Conservation (phyloP, 2,797 vertebrate genomes). For the Coccyzus lansbergi region DNA sequence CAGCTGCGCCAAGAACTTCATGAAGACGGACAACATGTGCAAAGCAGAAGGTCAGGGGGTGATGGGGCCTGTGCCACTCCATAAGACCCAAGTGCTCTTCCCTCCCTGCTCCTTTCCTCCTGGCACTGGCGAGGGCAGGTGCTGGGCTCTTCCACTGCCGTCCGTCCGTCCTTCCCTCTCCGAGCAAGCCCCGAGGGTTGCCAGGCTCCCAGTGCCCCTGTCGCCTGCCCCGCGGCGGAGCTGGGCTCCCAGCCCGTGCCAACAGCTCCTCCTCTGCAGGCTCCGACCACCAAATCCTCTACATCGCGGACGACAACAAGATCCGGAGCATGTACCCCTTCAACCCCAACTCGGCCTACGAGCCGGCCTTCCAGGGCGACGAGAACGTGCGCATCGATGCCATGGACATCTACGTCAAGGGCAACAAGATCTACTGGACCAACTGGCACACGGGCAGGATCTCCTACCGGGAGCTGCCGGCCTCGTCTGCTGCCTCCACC, state of each 20-base stretch:
- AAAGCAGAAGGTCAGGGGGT: conserved; percentile 87
- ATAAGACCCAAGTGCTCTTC: background rate
- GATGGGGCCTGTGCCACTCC: accelerated
- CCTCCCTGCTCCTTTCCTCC: background rate
- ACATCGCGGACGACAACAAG: conserved; percentile 95
- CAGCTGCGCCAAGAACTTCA: conserved; percentile 91
- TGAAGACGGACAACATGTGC: conserved; percentile 90
- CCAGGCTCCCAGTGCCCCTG: accelerated
- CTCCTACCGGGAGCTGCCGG: conserved; percentile 88
- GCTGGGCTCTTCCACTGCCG: accelerated
- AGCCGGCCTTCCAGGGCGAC: conserved; percentile 92
- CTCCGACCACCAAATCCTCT: conserved; percentile 87
- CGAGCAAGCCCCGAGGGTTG: background rate
- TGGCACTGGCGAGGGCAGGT: background rate
- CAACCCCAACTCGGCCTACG: conserved; percentile 90
- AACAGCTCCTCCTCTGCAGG: conserved; percentile 62
- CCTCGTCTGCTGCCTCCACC: conserved; percentile 77
- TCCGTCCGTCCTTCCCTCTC: background rate
- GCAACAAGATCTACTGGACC: conserved; percentile 94
- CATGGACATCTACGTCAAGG: conserved; percentile 94
- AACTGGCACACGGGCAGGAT: conserved; percentile 97
- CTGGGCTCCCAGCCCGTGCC: accelerated
- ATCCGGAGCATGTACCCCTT: conserved; percentile 93
- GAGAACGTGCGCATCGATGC: conserved; percentile 94
- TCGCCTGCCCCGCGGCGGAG: background rate